Percentiles rank a stretch among this genome's conserved stretches.
phyloP scores from a whole-genome alignment of 2,113 vertebrate species.

The Progne subis region DNA sequence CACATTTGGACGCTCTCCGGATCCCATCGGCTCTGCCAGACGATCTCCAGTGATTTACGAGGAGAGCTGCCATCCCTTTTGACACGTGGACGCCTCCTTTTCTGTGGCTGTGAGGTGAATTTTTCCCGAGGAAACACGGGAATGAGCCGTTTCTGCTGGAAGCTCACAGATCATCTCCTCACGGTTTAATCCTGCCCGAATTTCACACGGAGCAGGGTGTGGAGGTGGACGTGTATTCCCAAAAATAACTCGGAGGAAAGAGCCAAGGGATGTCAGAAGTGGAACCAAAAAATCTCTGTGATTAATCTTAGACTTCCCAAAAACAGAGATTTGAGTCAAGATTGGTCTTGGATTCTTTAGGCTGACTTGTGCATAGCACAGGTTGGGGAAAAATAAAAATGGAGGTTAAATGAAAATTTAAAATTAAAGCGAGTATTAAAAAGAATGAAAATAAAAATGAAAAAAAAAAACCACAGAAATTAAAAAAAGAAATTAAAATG shows the following conservation, averaged over 20 bases:
- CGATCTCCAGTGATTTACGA: neutral
- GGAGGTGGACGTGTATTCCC: slow-evolving; percentile 22
- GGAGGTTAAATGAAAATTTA: too few species aligned
- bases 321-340: neutral
- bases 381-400: neutral
- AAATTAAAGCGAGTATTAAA: too few species aligned
- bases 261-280: slow-evolving; percentile 16
- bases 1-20: neutral
- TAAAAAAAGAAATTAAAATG: too few species aligned
- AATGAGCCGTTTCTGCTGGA: neutral
- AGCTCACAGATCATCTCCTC: neutral
- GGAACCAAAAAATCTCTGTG: neutral
- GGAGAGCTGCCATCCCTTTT: neutral
- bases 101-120: neutral
- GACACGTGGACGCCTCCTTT: neutral
- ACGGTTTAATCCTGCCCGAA: neutral
- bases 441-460: neutral
- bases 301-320: slow-evolving; percentile 3
- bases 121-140: neutral
- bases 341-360: neutral
- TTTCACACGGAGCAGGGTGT: neutral
- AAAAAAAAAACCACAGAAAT: too few species aligned
- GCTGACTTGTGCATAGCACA: neutral
- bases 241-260: slow-evolving; percentile 1
- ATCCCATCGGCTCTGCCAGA: neutral